Percentiles rank a stretch among this genome's conserved stretches.
These are phyloP conservation scores for Genyomyrus donnyi DNA, from an alignment of 2,113 vertebrate species.

Conservation along the genomic window DNA sequence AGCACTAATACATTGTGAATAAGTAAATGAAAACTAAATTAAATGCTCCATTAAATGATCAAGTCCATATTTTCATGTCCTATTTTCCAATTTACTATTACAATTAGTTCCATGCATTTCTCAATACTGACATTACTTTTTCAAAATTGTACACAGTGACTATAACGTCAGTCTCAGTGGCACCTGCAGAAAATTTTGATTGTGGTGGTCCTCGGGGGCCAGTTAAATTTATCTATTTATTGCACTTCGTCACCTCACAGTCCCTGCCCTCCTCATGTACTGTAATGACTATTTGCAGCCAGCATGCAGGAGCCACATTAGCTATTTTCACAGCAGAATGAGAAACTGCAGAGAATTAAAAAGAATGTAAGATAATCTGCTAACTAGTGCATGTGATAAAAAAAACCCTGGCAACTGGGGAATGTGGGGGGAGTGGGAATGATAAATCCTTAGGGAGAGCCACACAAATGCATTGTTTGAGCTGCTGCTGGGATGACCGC, in stretches of 20 bases:
- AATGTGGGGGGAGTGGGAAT: background rate
- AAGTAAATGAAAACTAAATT: background rate
- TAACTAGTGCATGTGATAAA: background rate
- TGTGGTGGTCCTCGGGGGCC: background rate
- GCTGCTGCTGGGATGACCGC: background rate
- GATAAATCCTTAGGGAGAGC: background rate
- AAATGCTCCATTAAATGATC: background rate
- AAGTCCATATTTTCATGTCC: background rate
- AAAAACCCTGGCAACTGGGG: background rate
- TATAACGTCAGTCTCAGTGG: background rate
- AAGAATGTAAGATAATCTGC: background rate
- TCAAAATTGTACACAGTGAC: background rate
- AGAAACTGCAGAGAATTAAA: background rate
- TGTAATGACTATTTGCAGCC: background rate
- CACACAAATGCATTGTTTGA: background rate
- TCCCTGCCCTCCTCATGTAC: background rate
- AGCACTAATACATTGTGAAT: background rate
- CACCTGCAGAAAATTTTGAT: background rate
- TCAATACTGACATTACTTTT: background rate
- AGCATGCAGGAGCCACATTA: background rate
- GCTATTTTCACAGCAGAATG: background rate
- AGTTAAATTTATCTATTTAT: background rate
- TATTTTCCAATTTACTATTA: background rate
- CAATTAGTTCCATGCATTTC: background rate
- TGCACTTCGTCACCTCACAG: background rate